These are phyloP conservation scores for Bufo gargarizans DNA, from an alignment of 2,113 vertebrate genomes.

Conservation along the genomic window DNA sequence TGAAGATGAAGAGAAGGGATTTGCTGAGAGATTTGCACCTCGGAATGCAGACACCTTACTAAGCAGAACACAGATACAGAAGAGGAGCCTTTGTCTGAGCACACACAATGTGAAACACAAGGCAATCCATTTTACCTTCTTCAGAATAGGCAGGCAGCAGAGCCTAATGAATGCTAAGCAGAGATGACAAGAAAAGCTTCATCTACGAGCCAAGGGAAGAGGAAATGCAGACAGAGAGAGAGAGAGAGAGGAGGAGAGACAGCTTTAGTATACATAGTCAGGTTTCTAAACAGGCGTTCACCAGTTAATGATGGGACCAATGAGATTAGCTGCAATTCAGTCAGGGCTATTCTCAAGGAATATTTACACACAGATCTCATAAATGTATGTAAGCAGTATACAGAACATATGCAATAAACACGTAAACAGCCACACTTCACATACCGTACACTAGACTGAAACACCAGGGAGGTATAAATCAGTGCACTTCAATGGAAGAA, in stretches of 20 bases:
- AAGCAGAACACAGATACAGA: neutral
- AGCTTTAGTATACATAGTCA: neutral
- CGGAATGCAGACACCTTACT: slow-evolving; percentile 1
- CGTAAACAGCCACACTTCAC: neutral
- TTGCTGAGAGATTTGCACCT: slow-evolving; percentile 19
- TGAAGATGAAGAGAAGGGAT: neutral
- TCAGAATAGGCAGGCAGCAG: slow-evolving; percentile 68
- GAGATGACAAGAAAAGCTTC: slow-evolving; percentile 57
- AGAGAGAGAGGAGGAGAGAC: slow-evolving; percentile 42
- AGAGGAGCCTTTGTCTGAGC: slow-evolving; percentile 7
- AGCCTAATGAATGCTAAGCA: slow-evolving; percentile 72
- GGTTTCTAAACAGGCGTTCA: neutral
- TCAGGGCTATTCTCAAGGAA: neutral
- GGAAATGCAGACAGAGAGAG: slow-evolving; percentile 33
- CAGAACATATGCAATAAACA: neutral
- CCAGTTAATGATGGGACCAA: neutral
- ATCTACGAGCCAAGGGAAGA: slow-evolving; percentile 15
- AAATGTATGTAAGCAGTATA: neutral
- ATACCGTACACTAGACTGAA: neutral
- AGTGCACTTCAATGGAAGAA: neutral
- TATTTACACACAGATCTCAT: neutral
- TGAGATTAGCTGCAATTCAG: neutral
- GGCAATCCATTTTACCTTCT: slow-evolving; percentile 70
- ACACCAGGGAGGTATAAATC: neutral
- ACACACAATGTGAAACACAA: slow-evolving; percentile 29